Evolutionary conservation across 2,113 vertebrate genomes (phyloP).

Genomic region (Falco punctatus): DNA sequence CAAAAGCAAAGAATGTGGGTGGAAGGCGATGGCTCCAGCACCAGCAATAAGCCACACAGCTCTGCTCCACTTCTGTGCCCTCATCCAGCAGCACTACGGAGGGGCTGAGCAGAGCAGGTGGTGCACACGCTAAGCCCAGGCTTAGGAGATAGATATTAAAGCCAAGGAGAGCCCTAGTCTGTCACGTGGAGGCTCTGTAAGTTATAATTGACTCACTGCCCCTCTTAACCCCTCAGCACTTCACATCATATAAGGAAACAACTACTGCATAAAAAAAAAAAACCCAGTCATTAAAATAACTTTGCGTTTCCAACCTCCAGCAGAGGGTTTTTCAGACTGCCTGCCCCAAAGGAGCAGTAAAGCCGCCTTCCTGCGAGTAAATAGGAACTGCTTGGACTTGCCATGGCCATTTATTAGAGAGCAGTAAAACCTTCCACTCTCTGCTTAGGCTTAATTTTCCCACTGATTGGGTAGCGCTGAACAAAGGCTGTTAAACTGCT

Average conservation of each 20-base stretch:
- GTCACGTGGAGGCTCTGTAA: background rate
- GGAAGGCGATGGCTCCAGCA: fast-evolving
- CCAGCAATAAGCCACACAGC: fast-evolving
- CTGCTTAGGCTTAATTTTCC: background rate
- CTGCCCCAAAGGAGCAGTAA: background rate
- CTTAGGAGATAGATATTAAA: background rate
- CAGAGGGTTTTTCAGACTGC: background rate
- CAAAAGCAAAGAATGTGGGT: fast-evolving
- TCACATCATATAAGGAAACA: background rate
- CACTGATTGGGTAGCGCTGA: fast-evolving
- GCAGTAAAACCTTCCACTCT: background rate
- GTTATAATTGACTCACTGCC: background rate
- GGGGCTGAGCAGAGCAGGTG: background rate
- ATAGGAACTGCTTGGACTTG: background rate
- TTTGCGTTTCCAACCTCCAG: background rate
- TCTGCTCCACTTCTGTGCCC: background rate
- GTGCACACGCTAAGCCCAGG: background rate
- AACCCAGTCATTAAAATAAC: background rate
- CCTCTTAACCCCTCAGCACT: background rate
- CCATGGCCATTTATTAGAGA: background rate
- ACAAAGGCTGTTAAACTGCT: fast-evolving
- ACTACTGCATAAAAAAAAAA: background rate
- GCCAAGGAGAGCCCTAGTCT: background rate
- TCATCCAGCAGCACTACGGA: background rate
- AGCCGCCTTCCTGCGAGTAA: background rate